These are phyloP conservation scores for Phortica okadai DNA, from an alignment of 2,888 invertebrate species.

Conservation along the genomic window DNA sequence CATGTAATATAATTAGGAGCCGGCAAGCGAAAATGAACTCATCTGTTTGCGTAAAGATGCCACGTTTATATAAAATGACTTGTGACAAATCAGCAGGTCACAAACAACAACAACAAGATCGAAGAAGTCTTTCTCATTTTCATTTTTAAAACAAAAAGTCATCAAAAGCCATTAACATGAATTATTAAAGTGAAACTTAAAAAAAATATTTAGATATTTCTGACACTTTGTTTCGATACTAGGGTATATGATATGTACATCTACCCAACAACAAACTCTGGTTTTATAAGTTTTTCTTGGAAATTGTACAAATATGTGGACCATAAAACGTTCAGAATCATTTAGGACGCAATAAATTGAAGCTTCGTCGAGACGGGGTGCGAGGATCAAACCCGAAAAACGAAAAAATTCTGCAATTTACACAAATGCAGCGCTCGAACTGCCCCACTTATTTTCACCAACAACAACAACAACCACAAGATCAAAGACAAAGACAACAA, in stretches of 20 bases:
- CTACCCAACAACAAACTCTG: background rate
- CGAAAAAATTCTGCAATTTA: conserved; percentile 12
- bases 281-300: conserved; percentile 17
- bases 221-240: background rate
- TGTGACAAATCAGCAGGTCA: conserved; percentile 24
- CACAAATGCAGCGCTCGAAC: background rate
- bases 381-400: background rate
- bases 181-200: conserved; percentile 9
- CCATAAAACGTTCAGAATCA: conserved; percentile 9
- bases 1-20: background rate
- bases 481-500: background rate
- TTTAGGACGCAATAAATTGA: conserved; percentile 11
- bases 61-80: conserved; percentile 1
- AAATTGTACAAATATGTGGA: conserved; percentile 13
- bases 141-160: background rate
- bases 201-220: conserved; percentile 12
- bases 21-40: background rate
- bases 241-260: background rate
- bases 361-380: background rate
- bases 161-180: conserved; percentile 24
- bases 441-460: conserved; percentile 17
- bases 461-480: conserved; percentile 10
- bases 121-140: background rate
- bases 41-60: background rate
- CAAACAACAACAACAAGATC: background rate